Evolutionary conservation across 92 coral and sea anemone species (phyloP).

Genomic region (Blastomussa wellsi): DNA sequence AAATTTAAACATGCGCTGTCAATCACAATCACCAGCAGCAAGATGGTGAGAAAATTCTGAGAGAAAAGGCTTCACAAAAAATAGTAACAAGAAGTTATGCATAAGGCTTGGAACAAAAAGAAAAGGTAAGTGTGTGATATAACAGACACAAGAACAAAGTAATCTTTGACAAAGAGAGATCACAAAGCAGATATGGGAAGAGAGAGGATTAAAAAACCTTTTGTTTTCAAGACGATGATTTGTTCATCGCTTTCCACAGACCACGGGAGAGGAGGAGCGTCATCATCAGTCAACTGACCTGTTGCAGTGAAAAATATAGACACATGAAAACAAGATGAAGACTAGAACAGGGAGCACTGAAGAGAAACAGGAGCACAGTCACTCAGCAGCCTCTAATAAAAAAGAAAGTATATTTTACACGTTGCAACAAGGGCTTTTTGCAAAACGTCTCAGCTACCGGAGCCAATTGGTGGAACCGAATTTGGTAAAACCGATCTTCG

Average conservation of each 20-base stretch:
- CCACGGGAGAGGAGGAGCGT: slow-evolving; percentile 78
- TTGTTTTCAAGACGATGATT: background rate
- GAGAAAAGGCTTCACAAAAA: background rate
- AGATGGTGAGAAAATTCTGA: background rate
- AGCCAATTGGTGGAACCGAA: background rate
- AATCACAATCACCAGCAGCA: background rate
- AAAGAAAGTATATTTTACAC: background rate
- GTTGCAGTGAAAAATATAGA: slow-evolving; percentile 17
- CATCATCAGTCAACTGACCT: slow-evolving; percentile 77
- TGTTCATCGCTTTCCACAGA: slow-evolving; percentile 74
- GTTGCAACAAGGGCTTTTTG: background rate
- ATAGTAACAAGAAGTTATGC: background rate
- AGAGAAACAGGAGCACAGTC: background rate
- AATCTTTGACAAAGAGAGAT: background rate
- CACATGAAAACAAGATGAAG: slow-evolving; percentile 17
- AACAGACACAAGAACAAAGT: background rate
- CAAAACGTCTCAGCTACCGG: background rate
- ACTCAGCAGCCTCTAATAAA: background rate
- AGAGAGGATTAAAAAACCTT: slow-evolving; percentile 26
- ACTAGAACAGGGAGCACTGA: background rate
- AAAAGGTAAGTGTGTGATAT: background rate
- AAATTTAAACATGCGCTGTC: background rate
- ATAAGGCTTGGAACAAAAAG: background rate
- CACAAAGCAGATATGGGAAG: slow-evolving; percentile 10
- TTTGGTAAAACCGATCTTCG: background rate